A percentile compares a stretch with the other conserved stretches of the same genome.
phyloP scores from a whole-genome alignment of 1,140 invertebrate genomes.

The Drosophila setifemur region DNA sequence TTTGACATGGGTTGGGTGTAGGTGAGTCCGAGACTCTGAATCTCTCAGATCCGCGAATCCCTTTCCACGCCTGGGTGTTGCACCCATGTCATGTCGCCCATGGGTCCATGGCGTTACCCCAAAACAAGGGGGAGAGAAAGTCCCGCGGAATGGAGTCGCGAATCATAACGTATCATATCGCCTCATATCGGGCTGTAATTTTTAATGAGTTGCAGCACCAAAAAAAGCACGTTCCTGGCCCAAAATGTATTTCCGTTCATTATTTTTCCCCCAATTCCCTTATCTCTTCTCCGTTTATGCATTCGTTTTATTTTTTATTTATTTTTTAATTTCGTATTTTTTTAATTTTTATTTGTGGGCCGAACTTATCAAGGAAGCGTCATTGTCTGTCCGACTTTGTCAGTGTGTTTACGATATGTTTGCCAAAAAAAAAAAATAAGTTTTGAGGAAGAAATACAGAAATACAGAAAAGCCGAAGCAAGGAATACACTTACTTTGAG shows the following conservation, averaged over 20 bases:
- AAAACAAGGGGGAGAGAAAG: slow-evolving; percentile 58
- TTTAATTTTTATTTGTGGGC: slow-evolving; percentile 8
- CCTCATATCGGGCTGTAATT: slow-evolving; percentile 55
- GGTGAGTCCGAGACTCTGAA: slow-evolving; percentile 36
- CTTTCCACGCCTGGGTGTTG: slow-evolving; percentile 70
- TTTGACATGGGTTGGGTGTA: slow-evolving; percentile 65
- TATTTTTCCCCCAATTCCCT: slow-evolving; percentile 41
- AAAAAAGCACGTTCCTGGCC: neutral
- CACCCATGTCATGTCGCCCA: slow-evolving; percentile 60
- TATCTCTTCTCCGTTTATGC: slow-evolving; percentile 53
- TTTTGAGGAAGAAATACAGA: neutral
- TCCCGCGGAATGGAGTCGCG: slow-evolving; percentile 32
- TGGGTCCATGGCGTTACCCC: slow-evolving; percentile 66
- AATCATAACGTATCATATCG: slow-evolving; percentile 75
- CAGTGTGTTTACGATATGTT: slow-evolving; percentile 62
- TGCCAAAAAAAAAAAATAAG: slow-evolving; percentile 19
- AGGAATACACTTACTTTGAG: too few species aligned
- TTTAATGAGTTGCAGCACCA: slow-evolving; percentile 70
- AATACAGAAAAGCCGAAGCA: neutral
- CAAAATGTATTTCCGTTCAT: slow-evolving; percentile 58
- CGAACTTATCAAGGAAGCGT: slow-evolving; percentile 64
- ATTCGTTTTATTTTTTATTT: slow-evolving; percentile 27
- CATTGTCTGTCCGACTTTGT: slow-evolving; percentile 57
- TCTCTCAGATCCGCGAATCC: slow-evolving; percentile 19
- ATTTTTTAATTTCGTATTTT: slow-evolving; percentile 32